These are phyloP conservation scores for Isoperla grammatica DNA, from an alignment of 2,888 invertebrate species.

Conservation along the genomic window DNA sequence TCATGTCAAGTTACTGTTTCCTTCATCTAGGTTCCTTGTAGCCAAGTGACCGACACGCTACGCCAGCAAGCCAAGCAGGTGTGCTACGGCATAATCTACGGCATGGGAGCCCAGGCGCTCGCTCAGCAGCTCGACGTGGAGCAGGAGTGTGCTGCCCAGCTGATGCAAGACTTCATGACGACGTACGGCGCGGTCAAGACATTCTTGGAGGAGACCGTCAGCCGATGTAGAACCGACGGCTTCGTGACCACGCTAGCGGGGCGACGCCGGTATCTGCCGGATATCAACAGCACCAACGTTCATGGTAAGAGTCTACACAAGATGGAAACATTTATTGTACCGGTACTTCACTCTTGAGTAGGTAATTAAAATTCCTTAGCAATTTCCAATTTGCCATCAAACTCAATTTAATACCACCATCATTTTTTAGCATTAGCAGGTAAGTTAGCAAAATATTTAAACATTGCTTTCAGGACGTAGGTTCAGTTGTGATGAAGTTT, in stretches of 20 bases:
- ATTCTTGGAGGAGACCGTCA: constrained; percentile 55
- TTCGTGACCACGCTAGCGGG: constrained; percentile 80
- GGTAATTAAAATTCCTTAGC: too few relatives aligned
- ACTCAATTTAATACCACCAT: too few relatives aligned
- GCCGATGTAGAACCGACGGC: constrained; percentile 62
- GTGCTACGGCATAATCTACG: constrained; percentile 96
- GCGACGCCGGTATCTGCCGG: constrained; percentile 70
- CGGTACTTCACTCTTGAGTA: too few relatives aligned
- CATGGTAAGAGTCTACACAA: neutral
- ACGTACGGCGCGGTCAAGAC: constrained; percentile 63
- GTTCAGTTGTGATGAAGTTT: too few relatives aligned
- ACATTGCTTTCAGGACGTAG: too few relatives aligned
- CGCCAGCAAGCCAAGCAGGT: constrained; percentile 87
- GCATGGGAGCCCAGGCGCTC: constrained; percentile 83
- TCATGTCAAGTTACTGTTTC: too few relatives aligned
- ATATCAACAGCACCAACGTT: constrained; percentile 58
- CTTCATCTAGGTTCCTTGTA: neutral
- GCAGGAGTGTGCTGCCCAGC: constrained; percentile 70
- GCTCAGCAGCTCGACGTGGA: constrained; percentile 71
- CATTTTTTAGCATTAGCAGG: too few relatives aligned
- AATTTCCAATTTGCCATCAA: too few relatives aligned
- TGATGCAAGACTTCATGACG: constrained; percentile 76
- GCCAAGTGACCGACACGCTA: constrained; percentile 61
- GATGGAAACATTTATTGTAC: too few relatives aligned
- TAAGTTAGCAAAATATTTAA: too few relatives aligned